Evolutionary conservation across 2,888 invertebrate species (phyloP).

Genomic region (Chrysomela aeneicollis): DNA sequence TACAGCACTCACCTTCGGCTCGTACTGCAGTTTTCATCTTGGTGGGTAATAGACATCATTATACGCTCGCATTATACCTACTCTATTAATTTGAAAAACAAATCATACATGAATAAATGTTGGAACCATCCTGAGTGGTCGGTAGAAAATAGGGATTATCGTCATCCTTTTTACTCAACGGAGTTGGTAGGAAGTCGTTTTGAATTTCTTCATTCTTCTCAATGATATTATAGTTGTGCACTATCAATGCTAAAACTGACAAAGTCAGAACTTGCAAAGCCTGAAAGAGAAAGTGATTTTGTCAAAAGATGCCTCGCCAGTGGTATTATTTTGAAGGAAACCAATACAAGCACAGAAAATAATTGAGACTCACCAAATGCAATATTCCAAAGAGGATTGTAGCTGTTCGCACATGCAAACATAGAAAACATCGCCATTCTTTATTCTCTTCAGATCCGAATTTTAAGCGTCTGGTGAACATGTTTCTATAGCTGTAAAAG

Average conservation of each 20-base stretch:
- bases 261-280: conserved; percentile 79
- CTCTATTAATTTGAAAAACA: background rate
- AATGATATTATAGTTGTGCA: conserved; percentile 75
- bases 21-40: too few species aligned
- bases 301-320: too few species aligned
- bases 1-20: too few species aligned
- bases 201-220: conserved; percentile 62
- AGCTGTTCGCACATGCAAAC: conserved; percentile 84
- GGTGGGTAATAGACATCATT: too few species aligned
- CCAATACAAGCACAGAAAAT: too few species aligned
- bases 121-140: conserved; percentile 68
- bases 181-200: conserved; percentile 69
- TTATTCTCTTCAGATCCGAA: conserved; percentile 72
- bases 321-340: too few species aligned
- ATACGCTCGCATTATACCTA: too few species aligned
- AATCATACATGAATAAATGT: conserved; percentile 69
- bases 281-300: too few species aligned
- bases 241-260: conserved; percentile 76
- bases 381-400: conserved; percentile 83
- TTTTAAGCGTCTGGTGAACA: conserved; percentile 71
- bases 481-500: conserved; percentile 43
- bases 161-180: conserved; percentile 74
- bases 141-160: conserved; percentile 65
- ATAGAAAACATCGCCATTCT: conserved; percentile 83
- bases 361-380: too few species aligned